Evolutionary conservation across 2,888 invertebrate species (phyloP), one percentile per base, ranked within the genome.

Genomic region (Dinocampus coccinellae): DNA sequence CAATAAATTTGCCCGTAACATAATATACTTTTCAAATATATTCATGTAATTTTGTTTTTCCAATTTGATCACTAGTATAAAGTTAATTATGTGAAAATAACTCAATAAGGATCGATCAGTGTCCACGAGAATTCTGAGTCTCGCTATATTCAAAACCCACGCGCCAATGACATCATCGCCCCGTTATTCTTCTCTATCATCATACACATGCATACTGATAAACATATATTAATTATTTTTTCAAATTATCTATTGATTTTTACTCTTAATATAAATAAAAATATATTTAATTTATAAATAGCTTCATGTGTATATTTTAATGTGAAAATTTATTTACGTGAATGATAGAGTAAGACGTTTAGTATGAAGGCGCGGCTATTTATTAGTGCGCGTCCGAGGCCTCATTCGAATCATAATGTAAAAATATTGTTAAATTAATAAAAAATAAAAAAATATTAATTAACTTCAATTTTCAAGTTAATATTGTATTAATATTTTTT

Each of bases 71-170:
- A 61, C 36, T 47, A 47, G 16, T 47, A 47, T 47, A n/a, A 47
- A 47, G 47, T 47, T 47, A 47, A 47, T 47, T 47, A 47, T n/a
- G 47, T 73, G 72, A 55, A 70, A 70, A 65, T 64, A 62, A 34
- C 53, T 52, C 16, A 52, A 69, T 69, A 74, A 63, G 71, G 67
- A 22, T 58, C 39, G 70, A 26, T 42, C 70, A 53, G 70, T 53
- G 11, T 42, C 63, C 16, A 58, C 72, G 68, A 70, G 72, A 75
- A 16, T 1, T 16, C 73, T 72, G 69, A 73, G 68, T 76, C 79
- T 81, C 76, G 79, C 82, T 83, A 82, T 83, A 83, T 83, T 81
- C 77, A 69, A 78, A 82, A 80, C 85, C 81, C 80, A 84, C 84
- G 81, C 82, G 73, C 57, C 73, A 63, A 66, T 85, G 84, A 85